phyloP scores from a whole-genome alignment of 2,797 vertebrate species.

The Xiphophorus birchmanni region DNA sequence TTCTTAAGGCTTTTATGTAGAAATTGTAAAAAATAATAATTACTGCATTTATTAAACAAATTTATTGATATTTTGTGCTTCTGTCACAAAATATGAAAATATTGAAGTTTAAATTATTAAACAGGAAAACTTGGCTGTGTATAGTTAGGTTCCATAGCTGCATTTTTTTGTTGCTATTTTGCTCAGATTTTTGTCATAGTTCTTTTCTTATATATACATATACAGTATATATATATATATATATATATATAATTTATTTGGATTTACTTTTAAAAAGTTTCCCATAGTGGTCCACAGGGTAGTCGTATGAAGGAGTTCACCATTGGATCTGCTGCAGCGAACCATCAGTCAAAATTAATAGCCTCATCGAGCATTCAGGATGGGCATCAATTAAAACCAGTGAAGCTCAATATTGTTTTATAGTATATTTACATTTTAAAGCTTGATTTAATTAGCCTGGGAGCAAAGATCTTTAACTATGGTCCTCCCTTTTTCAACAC shows the following conservation, averaged over 20 bases:
- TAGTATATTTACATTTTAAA: constrained; percentile 83
- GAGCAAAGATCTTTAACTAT: constrained; percentile 57
- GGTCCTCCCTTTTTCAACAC: constrained; percentile 56
- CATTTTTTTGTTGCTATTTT: not conserved
- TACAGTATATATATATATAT: not conserved
- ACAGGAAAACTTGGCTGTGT: constrained; percentile 8
- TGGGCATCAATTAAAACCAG: constrained; percentile 77
- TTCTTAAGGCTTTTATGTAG: not conserved
- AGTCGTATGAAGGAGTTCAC: constrained; percentile 29
- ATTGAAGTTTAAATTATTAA: constrained; percentile 28
- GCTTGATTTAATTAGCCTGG: constrained; percentile 78
- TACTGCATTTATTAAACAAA: not conserved
- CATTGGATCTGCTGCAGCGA: constrained; percentile 47
- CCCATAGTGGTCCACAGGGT: constrained; percentile 18
- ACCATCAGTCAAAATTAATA: constrained; percentile 78
- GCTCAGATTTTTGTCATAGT: not conserved
- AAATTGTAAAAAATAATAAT: not conserved
- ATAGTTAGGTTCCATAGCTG: not conserved
- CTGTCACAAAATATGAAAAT: not conserved
- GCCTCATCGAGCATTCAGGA: constrained; percentile 68
- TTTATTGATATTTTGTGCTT: not conserved
- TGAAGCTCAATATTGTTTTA: constrained; percentile 81
- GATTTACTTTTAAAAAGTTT: not conserved
- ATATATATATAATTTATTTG: too few species aligned
- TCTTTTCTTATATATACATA: not conserved